Evolutionary conservation across 30 jellyfish, hydroid and myxozoan genomes (phyloP).

Genomic region (Hydractinia echinata): DNA sequence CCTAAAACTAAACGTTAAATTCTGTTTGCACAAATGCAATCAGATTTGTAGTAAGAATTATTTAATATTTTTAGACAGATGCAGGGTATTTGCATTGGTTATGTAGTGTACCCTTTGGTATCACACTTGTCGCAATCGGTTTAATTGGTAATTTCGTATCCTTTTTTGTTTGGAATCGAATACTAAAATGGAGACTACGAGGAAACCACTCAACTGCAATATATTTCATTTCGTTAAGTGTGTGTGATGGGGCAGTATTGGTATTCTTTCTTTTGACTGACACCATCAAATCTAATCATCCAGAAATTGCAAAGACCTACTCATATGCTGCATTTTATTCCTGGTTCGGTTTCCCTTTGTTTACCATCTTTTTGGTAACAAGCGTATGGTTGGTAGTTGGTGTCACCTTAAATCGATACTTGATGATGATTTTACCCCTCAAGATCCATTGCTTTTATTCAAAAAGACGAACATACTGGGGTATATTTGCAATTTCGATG

Average conservation of each 20-base stretch:
- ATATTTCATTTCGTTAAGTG: slow-evolving; percentile 59
- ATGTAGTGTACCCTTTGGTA: slow-evolving; percentile 84
- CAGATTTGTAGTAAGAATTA: too few relatives aligned
- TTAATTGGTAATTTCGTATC: slow-evolving; percentile 63
- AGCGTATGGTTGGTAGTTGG: slow-evolving; percentile 82
- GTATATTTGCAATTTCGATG: slow-evolving; percentile 40
- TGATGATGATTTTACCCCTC: slow-evolving; percentile 67
- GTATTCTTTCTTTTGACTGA: slow-evolving; percentile 63
- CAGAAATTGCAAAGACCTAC: slow-evolving; percentile 41
- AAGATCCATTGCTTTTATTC: slow-evolving; percentile 56
- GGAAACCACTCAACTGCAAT: slow-evolving; percentile 57
- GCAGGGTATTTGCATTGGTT: slow-evolving; percentile 70
- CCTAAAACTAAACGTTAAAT: too few relatives aligned
- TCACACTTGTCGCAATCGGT: slow-evolving; percentile 57
- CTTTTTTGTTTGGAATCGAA: slow-evolving; percentile 52
- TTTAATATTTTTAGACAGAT: too few relatives aligned
- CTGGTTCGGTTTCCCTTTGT: slow-evolving; percentile 64
- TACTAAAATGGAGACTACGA: slow-evolving; percentile 44
- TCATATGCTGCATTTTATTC: slow-evolving; percentile 57
- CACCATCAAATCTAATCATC: slow-evolving; percentile 43
- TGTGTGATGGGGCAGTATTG: slow-evolving; percentile 68
- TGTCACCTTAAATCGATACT: slow-evolving; percentile 67
- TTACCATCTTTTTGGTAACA: slow-evolving; percentile 65
- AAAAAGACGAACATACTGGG: slow-evolving; percentile 56
- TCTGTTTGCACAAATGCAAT: too few relatives aligned